These are phyloP conservation scores for Pectinophora gossypiella DNA, from an alignment of 1,140 invertebrate genomes.

Conservation along the genomic window DNA sequence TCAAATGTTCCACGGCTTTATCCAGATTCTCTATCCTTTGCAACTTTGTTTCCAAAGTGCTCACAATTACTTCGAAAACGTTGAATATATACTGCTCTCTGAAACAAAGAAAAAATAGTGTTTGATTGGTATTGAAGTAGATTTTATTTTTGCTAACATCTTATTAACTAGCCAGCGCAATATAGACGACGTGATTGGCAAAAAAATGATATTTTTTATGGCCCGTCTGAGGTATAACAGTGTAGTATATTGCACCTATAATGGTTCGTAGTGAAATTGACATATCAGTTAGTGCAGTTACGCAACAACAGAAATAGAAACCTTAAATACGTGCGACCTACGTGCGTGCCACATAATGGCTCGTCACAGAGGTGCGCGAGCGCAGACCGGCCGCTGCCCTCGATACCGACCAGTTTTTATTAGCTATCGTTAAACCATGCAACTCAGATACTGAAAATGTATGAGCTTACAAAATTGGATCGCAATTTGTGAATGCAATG, in stretches of 20 bases:
- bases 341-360: constrained; percentile 14
- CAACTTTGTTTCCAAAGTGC: constrained; percentile 89
- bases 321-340: constrained; percentile 26
- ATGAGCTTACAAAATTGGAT: no score
- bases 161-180: not conserved
- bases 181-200: not conserved
- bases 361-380: not conserved
- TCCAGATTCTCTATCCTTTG: constrained; percentile 91
- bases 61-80: constrained; percentile 91
- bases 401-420: not conserved
- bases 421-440: not conserved
- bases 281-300: constrained; percentile 18
- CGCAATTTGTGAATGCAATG: no score
- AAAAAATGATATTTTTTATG: not conserved
- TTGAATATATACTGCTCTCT: constrained; percentile 93
- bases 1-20: constrained; percentile 89
- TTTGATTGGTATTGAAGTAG: not conserved
- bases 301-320: constrained; percentile 34
- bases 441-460: not conserved
- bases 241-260: not conserved
- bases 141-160: not conserved
- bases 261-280: constrained; percentile 16
- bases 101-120: constrained; percentile 71
- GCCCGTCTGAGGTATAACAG: not conserved
- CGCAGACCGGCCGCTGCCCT: not conserved